Base-by-base conservation (phyloP, 2,888 invertebrate genomes). In the Sarcophaga subvicina region DNA sequence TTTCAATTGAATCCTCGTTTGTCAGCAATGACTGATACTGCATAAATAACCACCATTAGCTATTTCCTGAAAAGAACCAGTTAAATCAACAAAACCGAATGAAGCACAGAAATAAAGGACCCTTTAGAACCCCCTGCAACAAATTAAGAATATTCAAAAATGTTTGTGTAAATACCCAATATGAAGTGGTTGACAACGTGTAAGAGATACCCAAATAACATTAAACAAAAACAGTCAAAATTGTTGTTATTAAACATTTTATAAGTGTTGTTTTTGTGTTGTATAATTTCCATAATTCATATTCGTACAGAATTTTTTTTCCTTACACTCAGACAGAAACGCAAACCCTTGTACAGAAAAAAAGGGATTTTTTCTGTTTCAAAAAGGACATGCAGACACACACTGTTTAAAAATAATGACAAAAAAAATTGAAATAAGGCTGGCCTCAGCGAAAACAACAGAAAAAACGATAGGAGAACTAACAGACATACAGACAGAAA, bases 271-370 rank as follows among this genome's bases (percentile, higher is more conserved):
- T 76, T 81, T 64, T 80, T 84, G 66, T 76, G 63, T 73, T 78
- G 87, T 89, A 89, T 90, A 90, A 91, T 91, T 91, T 91, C 89
- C 90, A 91, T 91, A 91, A 91, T 91, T 91, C 91, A 91, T 91
- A 91, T 91, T 90, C 90, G 91, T 70, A 78, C 63, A 91, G 89
- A 89, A 47, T 25, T 83, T 71, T 77, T 77, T 47, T 62, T 73
- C 59, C 11, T 6, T 54, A 79, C 59, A 49, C 64, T 75, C n/a
- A 76, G 49, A 64, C n/a, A 64, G 17, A 49, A 47, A 62, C 22
- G n/a, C 62, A 62, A 62, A 67, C 37, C 59, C n/a, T 59, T 81
- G 22, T 22, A 27, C 59, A 37, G 11, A 71, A 59, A 62, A 17
- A 14, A 84, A 75, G 49, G 60, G 76, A 72, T 54, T 72, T 79